Conservation (phyloP, 2,888 invertebrate species). For the Physocephala rufipes region DNA sequence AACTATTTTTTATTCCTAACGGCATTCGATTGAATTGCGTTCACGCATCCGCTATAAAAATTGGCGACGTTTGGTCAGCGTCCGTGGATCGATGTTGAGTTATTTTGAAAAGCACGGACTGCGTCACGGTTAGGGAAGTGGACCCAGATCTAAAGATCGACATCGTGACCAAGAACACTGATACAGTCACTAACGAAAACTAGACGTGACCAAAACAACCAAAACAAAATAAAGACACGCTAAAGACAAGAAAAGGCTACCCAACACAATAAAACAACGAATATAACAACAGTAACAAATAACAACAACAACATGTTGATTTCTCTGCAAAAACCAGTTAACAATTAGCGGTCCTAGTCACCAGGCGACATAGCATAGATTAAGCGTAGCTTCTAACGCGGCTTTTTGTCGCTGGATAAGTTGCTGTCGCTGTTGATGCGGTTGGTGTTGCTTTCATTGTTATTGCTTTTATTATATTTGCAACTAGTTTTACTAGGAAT, state of each 20-base stretch:
- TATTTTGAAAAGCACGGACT: background rate
- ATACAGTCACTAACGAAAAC: constrained; percentile 1
- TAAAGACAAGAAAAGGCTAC: background rate
- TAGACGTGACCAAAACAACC: constrained; percentile 1
- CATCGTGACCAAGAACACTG: background rate
- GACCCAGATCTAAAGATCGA: background rate
- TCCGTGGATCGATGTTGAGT: background rate
- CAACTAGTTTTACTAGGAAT: background rate
- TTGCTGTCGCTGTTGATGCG: background rate
- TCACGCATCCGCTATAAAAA: constrained; percentile 64
- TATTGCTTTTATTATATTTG: background rate
- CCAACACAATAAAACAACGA: background rate
- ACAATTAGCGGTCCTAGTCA: constrained; percentile 27
- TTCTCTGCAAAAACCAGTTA: constrained; percentile 30
- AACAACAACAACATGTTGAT: background rate
- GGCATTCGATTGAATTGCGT: constrained; percentile 63
- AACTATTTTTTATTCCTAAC: constrained; percentile 54
- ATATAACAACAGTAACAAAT: background rate
- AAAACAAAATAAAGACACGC: background rate
- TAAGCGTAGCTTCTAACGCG: constrained; percentile 4
- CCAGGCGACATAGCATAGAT: constrained; percentile 7
- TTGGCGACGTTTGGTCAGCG: constrained; percentile 46
- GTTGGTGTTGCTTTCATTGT: background rate
- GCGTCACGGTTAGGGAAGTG: background rate
- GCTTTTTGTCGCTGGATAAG: background rate